Evolutionary conservation across 2,113 vertebrate species (phyloP).

Genomic region (Elephas maximus): DNA sequence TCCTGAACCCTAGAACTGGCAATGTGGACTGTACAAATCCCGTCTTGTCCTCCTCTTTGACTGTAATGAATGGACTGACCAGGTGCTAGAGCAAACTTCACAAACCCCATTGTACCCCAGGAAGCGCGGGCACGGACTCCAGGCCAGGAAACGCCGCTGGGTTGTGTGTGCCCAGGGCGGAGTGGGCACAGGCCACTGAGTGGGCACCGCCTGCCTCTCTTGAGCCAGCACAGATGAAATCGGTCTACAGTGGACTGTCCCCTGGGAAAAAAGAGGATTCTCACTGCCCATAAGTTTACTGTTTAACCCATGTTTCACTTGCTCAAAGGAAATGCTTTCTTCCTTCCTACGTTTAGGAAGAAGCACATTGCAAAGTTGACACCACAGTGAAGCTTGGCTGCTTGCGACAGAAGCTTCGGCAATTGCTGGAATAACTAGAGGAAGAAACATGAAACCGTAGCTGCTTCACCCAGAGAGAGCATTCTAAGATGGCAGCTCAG

Average conservation of each 20-base stretch:
- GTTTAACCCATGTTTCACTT: background rate
- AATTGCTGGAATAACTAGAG: rapidly evolving
- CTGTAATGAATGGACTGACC: background rate
- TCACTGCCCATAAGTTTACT: rapidly evolving
- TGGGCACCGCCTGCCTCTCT: background rate
- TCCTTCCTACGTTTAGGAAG: background rate
- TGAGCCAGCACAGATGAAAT: background rate
- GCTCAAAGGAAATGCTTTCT: background rate
- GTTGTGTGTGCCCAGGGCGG: background rate
- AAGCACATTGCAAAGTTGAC: background rate
- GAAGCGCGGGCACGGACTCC: background rate
- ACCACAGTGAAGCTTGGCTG: rapidly evolving
- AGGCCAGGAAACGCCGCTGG: background rate
- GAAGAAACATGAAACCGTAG: constrained; percentile 82
- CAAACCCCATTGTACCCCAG: background rate
- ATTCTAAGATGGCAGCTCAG: constrained; percentile 94
- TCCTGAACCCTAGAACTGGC: background rate
- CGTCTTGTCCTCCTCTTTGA: background rate
- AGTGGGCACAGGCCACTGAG: background rate
- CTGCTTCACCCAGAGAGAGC: rapidly evolving
- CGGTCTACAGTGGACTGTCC: background rate
- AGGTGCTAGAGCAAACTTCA: background rate
- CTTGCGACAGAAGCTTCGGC: background rate
- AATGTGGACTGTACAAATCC: rapidly evolving
- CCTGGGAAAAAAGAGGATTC: background rate